Evolutionary conservation across 2,888 invertebrate genomes (phyloP).

Genomic region (Cepaea hortensis): DNA sequence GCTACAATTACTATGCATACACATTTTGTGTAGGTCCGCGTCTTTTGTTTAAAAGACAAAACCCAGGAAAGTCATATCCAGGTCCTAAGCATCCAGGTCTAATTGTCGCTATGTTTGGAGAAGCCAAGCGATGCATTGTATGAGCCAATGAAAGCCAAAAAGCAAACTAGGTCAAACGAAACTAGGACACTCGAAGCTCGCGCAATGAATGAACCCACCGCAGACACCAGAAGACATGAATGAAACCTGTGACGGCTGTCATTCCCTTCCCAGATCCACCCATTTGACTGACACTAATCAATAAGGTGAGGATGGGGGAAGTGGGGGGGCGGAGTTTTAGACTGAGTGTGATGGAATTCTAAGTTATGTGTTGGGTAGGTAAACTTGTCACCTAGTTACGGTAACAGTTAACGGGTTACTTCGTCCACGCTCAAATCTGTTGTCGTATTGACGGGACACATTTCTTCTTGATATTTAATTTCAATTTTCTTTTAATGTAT

Average conservation of each 20-base stretch:
- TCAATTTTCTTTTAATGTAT: too few species aligned
- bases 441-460: too few species aligned
- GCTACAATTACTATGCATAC: background rate
- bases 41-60: background rate
- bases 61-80: background rate
- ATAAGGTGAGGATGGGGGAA: constrained; percentile 14
- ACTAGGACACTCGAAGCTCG: background rate
- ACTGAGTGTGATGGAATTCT: too few species aligned
- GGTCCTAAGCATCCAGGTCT: background rate
- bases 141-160: constrained; percentile 1
- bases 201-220: constrained; percentile 30
- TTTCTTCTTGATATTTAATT: too few species aligned
- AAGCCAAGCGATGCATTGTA: background rate
- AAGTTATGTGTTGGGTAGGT: too few species aligned
- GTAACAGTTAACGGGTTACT: too few species aligned
- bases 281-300: constrained; percentile 27
- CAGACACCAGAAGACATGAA: constrained; percentile 19
- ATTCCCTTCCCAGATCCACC: constrained; percentile 29
- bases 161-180: constrained; percentile 18
- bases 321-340: constrained; percentile 9
- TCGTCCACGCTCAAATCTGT: too few species aligned
- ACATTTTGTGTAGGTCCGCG: background rate
- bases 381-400: too few species aligned
- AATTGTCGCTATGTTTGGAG: background rate
- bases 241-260: constrained; percentile 34